These are phyloP conservation scores for Sipha maydis DNA, from an alignment of 2,888 invertebrate species.

Conservation along the genomic window DNA sequence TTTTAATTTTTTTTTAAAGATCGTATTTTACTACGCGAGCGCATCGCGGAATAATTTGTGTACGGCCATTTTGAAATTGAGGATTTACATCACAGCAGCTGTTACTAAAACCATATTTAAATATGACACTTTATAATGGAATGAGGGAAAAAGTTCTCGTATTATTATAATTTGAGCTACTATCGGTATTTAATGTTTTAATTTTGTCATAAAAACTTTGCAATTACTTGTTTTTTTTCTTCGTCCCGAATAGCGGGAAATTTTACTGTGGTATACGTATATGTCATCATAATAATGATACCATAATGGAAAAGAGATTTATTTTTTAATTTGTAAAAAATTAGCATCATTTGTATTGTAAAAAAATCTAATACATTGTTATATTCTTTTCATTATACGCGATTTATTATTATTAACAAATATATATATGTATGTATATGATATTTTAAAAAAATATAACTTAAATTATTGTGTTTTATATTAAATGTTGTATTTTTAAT, in stretches of 20 bases:
- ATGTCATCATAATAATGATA: not conserved
- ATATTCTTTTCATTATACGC: not conserved
- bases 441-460: too few relatives aligned
- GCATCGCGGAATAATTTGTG: not conserved
- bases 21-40: slow-evolving; percentile 1
- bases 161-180: not conserved
- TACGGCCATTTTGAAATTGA: not conserved
- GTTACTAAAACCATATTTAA: not conserved
- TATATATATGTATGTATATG: too few relatives aligned
- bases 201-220: not conserved
- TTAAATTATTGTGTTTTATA: too few relatives aligned
- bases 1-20: not conserved
- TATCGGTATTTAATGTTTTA: not conserved
- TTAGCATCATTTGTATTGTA: not conserved
- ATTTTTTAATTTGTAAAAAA: not conserved
- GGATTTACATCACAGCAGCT: not conserved
- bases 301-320: not conserved
- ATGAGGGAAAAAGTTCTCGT: not conserved
- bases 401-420: too few relatives aligned
- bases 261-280: not conserved
- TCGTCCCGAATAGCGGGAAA: not conserved
- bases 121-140: not conserved
- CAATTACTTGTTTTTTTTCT: not conserved
- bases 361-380: not conserved
- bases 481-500: too few relatives aligned